Conservation (phyloP, 2,888 invertebrate genomes). For the Drosophila putrida region DNA sequence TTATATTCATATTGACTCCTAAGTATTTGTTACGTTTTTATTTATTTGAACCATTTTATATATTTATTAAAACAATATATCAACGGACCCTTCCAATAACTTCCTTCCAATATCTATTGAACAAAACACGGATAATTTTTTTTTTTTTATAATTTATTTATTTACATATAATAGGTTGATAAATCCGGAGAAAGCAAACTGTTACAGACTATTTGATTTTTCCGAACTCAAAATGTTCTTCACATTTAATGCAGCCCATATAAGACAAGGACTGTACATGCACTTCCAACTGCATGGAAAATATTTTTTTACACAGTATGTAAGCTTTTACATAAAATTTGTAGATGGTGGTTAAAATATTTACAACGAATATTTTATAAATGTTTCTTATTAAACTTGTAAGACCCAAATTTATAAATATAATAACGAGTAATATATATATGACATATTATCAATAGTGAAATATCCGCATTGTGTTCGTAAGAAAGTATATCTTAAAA, state of each 20-base stretch:
- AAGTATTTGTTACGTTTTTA: not conserved
- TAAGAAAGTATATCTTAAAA: conserved; percentile 57
- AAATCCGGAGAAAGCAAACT: not conserved
- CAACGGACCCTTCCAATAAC: conserved; percentile 1
- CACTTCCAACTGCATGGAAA: conserved; percentile 18
- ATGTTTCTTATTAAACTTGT: conserved; percentile 58
- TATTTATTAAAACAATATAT: not conserved
- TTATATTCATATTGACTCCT: not conserved
- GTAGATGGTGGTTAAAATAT: conserved; percentile 60
- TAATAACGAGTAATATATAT: conserved; percentile 4
- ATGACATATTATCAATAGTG: conserved; percentile 39
- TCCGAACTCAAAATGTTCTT: not conserved
- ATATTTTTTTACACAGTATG: conserved; percentile 69
- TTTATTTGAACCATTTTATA: not conserved
- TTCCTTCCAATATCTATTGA: no score
- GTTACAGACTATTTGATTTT: not conserved
- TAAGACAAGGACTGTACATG: conserved; percentile 2
- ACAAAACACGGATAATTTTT: not conserved
- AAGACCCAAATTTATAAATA: conserved; percentile 28
- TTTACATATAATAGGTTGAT: conserved; percentile 1
- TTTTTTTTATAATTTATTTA: not conserved
- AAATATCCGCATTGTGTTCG: conserved; percentile 77
- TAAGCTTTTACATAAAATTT: conserved; percentile 62
- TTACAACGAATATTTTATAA: conserved; percentile 77
- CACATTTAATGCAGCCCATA: conserved; percentile 3